Percentiles rank a stretch among this genome's conserved stretches.
phyloP scores from a whole-genome alignment of 2,888 invertebrate genomes.

The Dasypogon diadema region DNA sequence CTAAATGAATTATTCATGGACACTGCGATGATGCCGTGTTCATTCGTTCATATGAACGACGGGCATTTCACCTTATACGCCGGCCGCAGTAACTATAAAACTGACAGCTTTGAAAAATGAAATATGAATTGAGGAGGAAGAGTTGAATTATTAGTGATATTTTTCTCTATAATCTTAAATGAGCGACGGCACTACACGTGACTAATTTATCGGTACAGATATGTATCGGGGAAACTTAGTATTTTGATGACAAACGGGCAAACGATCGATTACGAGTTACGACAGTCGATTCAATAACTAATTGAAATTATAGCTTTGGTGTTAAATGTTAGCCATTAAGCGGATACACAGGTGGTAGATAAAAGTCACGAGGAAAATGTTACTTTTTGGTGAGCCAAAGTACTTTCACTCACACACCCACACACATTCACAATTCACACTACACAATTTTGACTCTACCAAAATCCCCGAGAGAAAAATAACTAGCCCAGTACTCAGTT shows the following conservation, averaged over 20 bases:
- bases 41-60: no score
- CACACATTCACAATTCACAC: no score
- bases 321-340: no score
- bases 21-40: neutral
- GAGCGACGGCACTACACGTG: neutral
- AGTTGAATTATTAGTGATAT: neutral
- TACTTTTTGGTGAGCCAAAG: no score
- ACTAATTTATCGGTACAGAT: neutral
- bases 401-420: no score
- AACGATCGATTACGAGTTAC: slow-evolving; percentile 11
- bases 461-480: no score
- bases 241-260: neutral
- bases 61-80: neutral
- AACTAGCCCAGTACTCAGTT: no score
- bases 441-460: no score
- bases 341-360: no score
- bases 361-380: no score
- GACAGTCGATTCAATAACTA: no score
- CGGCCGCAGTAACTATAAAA: neutral
- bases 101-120: slow-evolving; percentile 19
- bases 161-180: neutral
- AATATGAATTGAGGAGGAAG: slow-evolving; percentile 10
- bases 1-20: slow-evolving; percentile 40
- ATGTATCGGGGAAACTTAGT: neutral
- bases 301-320: no score